These are phyloP conservation scores for Sphinx pinastri DNA, from an alignment of 2,888 invertebrate species.

Conservation along the genomic window DNA sequence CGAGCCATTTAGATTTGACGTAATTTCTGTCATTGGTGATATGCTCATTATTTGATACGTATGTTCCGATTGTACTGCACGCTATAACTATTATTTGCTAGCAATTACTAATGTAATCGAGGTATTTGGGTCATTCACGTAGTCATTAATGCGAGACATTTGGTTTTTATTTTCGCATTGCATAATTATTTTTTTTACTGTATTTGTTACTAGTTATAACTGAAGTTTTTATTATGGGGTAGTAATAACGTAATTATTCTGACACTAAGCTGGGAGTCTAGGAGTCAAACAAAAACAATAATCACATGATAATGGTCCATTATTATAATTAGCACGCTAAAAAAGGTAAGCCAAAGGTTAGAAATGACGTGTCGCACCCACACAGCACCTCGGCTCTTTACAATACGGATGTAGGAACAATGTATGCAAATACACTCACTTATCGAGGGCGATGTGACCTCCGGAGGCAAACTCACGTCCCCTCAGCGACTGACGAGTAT, in stretches of 20 bases:
- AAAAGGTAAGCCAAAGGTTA: conserved; percentile 60
- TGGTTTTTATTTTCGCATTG: background rate
- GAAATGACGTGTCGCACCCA: conserved; percentile 79
- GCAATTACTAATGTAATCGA: conserved; percentile 13
- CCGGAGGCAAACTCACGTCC: conserved; percentile 65
- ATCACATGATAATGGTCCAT: conserved; percentile 21
- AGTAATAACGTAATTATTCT: background rate
- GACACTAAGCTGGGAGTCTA: background rate
- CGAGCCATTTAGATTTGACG: background rate
- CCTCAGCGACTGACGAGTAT: conserved; percentile 61
- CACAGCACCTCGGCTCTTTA: conserved; percentile 48
- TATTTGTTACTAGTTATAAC: too few species aligned
- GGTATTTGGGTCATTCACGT: conserved; percentile 25
- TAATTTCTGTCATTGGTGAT: conserved; percentile 12
- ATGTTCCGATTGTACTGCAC: conserved; percentile 12
- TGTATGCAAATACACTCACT: conserved; percentile 77
- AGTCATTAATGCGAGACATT: conserved; percentile 11
- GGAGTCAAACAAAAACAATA: conserved; percentile 1
- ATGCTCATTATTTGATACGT: background rate
- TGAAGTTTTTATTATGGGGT: background rate
- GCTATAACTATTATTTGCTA: conserved; percentile 15
- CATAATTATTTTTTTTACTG: background rate
- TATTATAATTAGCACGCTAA: conserved; percentile 40
- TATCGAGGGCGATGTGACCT: conserved; percentile 69
- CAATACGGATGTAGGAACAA: conserved; percentile 65